Evolutionary conservation across 2,888 invertebrate species (phyloP).

Genomic region (Acrobasis consociella): DNA sequence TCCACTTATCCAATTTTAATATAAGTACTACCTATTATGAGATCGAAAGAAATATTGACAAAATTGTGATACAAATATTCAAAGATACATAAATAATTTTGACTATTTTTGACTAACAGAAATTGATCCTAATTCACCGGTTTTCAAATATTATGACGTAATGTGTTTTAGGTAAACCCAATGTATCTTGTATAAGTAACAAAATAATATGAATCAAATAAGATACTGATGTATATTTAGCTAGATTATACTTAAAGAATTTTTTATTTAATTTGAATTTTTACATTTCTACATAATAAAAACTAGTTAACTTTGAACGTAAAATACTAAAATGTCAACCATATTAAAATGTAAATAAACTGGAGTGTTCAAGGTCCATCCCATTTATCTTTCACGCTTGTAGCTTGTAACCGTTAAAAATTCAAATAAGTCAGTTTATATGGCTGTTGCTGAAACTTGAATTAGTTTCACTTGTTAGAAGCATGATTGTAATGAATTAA

Average conservation of each 20-base stretch:
- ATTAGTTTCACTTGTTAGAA: neutral
- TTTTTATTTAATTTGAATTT: neutral
- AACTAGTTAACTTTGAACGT: neutral
- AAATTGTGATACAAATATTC: too few relatives aligned
- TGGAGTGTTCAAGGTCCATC: constrained; percentile 15
- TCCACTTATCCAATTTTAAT: too few relatives aligned
- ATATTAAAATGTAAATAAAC: constrained; percentile 16
- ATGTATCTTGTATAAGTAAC: too few relatives aligned
- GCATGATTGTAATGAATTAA: neutral
- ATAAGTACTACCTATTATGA: too few relatives aligned
- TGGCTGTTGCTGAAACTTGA: neutral
- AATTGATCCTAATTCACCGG: too few relatives aligned
- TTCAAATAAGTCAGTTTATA: neutral
- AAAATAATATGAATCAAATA: neutral
- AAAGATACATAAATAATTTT: too few relatives aligned
- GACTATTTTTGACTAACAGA: too few relatives aligned
- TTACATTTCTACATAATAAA: neutral
- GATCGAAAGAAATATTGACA: too few relatives aligned
- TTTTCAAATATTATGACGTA: too few relatives aligned
- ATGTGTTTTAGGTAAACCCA: too few relatives aligned
- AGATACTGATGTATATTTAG: too few relatives aligned
- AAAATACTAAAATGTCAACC: constrained; percentile 8
- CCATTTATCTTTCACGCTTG: constrained; percentile 4
- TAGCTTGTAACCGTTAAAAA: neutral
- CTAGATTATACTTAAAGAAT: too few relatives aligned